Evolutionary conservation across 2,888 invertebrate genomes (phyloP).

Genomic region (Fabriciana adippe): DNA sequence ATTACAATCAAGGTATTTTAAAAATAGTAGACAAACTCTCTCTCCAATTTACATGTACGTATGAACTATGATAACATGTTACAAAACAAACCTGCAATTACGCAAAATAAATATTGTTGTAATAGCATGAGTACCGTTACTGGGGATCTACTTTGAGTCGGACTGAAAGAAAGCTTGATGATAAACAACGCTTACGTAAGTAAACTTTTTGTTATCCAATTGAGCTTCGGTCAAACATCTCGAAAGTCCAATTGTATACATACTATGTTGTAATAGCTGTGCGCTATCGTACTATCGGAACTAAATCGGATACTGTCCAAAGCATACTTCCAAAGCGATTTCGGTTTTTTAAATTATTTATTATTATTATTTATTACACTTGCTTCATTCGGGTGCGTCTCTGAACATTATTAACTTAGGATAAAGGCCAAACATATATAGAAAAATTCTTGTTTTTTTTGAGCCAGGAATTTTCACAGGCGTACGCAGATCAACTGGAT

Average conservation of each 20-base stretch:
- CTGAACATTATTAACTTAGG: too few species aligned
- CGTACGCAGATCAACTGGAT: too few species aligned
- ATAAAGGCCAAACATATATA: too few species aligned
- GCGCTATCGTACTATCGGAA: slow-evolving; percentile 57
- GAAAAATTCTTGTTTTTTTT: too few species aligned
- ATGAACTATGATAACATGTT: slow-evolving; percentile 27
- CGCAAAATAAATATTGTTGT: slow-evolving; percentile 41
- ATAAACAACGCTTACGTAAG: slow-evolving; percentile 65
- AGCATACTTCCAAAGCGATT: slow-evolving; percentile 31
- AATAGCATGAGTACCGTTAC: slow-evolving; percentile 35
- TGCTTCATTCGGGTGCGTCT: too few species aligned
- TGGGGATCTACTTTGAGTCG: slow-evolving; percentile 21
- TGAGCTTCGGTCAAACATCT: slow-evolving; percentile 68
- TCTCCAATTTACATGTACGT: not conserved
- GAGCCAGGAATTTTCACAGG: too few species aligned
- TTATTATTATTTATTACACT: too few species aligned
- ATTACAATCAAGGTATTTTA: too few species aligned
- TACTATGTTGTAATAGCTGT: slow-evolving; percentile 64
- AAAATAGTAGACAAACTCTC: too few species aligned
- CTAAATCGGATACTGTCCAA: slow-evolving; percentile 49
- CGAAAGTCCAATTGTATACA: slow-evolving; percentile 68
- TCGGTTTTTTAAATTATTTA: not conserved
- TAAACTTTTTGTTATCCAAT: slow-evolving; percentile 60
- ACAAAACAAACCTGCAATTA: slow-evolving; percentile 36
- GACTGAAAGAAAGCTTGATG: slow-evolving; percentile 56